Evolutionary conservation across 1,140 invertebrate genomes (phyloP).

Genomic region (Pomacea maculata): DNA sequence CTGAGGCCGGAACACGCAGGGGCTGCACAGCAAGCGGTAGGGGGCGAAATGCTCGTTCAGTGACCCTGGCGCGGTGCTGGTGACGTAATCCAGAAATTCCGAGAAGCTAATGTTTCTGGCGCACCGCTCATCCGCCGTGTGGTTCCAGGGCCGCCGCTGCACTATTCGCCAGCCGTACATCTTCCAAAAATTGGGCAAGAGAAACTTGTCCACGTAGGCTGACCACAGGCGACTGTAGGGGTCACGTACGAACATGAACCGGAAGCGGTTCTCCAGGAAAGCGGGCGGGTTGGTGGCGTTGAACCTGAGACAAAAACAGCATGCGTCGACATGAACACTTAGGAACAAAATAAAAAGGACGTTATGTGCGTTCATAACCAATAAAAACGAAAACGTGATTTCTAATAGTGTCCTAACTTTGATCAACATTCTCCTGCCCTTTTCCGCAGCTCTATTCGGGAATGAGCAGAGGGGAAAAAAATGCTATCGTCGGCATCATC

Average conservation of each 20-base stretch:
- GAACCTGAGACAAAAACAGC: background rate
- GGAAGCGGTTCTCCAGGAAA: conserved; percentile 1
- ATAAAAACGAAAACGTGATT: no score
- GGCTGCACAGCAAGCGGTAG: conserved; percentile 5
- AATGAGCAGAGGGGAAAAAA: no score
- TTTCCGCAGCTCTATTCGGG: no score
- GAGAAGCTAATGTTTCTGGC: conserved; percentile 15
- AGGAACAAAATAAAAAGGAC: no score
- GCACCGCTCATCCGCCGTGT: background rate
- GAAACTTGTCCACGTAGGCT: conserved; percentile 38
- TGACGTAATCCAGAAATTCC: conserved; percentile 15
- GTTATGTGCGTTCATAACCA: no score
- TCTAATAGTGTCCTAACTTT: no score
- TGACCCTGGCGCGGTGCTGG: no score
- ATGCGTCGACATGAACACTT: no score
- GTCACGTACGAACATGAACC: conserved; percentile 35
- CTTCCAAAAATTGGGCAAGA: conserved; percentile 32
- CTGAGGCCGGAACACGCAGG: conserved; percentile 17
- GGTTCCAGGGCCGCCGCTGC: background rate
- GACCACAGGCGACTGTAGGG: conserved; percentile 36
- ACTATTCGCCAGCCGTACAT: conserved; percentile 4
- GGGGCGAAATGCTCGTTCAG: conserved; percentile 19
- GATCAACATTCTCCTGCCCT: no score
- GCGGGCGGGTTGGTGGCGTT: background rate
- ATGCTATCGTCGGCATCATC: no score